A percentile compares a stretch with the other conserved stretches of the same genome.
Evolutionary conservation across 2,888 invertebrate species (phyloP).

Genomic region (Protonemura montana): DNA sequence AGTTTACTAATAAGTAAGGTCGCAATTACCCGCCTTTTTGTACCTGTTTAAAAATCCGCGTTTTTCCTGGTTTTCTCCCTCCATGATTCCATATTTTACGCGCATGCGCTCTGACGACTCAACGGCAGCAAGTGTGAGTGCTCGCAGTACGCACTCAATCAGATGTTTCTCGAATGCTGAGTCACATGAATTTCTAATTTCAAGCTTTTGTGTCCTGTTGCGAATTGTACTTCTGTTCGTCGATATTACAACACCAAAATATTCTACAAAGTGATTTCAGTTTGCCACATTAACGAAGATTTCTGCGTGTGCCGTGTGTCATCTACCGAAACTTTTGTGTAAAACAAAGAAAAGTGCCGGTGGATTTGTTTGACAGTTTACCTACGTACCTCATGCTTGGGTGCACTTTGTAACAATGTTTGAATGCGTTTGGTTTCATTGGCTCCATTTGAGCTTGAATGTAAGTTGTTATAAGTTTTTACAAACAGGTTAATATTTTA

Average conservation of each 20-base stretch:
- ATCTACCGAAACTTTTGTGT: not conserved
- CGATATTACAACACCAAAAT: not conserved
- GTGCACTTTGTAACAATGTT: not conserved
- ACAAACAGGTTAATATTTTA: too few relatives aligned
- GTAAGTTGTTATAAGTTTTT: not conserved
- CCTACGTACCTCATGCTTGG: not conserved
- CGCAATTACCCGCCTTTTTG: constrained; percentile 3
- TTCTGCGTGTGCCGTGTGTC: not conserved
- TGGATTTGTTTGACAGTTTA: constrained; percentile 7
- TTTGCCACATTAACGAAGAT: not conserved
- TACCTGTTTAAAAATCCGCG: constrained; percentile 16
- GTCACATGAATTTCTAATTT: constrained; percentile 29
- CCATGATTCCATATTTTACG: not conserved
- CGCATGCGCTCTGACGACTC: not conserved
- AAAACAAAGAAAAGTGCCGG: not conserved
- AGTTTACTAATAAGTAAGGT: not conserved
- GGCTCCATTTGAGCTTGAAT: constrained; percentile 4
- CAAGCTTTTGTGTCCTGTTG: constrained; percentile 7
- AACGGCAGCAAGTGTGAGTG: constrained; percentile 14
- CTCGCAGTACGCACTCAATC: constrained; percentile 30
- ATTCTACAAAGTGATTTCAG: not conserved
- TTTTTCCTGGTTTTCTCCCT: constrained; percentile 29
- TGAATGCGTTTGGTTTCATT: constrained; percentile 7
- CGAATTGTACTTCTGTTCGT: not conserved
- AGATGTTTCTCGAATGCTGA: constrained; percentile 38